phyloP scores from a whole-genome alignment of 2,113 vertebrate species.

The Ramphastos sulfuratus region DNA sequence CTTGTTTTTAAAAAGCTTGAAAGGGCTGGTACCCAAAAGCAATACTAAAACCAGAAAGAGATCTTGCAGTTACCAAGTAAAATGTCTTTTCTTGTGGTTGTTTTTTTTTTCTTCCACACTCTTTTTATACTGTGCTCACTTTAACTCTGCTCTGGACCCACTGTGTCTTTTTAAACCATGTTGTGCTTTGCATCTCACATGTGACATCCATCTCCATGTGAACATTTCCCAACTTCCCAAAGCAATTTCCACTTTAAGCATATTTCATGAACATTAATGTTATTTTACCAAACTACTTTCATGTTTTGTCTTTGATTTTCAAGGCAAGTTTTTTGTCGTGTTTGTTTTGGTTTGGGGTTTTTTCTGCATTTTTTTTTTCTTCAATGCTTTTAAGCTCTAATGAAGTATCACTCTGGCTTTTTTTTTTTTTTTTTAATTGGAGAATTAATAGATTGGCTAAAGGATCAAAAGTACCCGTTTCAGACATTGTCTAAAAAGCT shows the following conservation, averaged over 20 bases:
- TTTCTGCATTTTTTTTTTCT: conserved; percentile 1
- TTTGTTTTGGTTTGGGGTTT: not conserved
- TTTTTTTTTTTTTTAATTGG: conserved; percentile 14
- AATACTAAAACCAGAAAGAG: not conserved
- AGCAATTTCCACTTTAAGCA: conserved; percentile 50
- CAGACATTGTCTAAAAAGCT: not conserved
- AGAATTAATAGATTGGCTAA: conserved; percentile 45
- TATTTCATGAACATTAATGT: conserved; percentile 31
- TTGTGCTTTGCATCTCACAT: not conserved
- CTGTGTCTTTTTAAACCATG: not conserved
- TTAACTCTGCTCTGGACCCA: not conserved
- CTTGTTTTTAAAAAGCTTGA: not conserved
- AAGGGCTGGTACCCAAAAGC: not conserved
- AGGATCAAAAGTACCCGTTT: conserved; percentile 20
- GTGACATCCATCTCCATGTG: not conserved
- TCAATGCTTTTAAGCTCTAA: conserved; percentile 12
- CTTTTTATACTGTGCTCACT: not conserved
- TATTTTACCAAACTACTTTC: conserved; percentile 36
- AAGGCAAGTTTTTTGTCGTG: not conserved
- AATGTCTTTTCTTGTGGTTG: not conserved
- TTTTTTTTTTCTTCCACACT: not conserved
- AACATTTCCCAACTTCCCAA: conserved; percentile 56
- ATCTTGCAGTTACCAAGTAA: not conserved
- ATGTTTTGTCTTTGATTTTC: conserved; percentile 54
- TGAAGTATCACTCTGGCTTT: not conserved